Evolutionary conservation across 2,797 vertebrate species (phyloP).

Genomic region (Threskiornis aethiopicus): DNA sequence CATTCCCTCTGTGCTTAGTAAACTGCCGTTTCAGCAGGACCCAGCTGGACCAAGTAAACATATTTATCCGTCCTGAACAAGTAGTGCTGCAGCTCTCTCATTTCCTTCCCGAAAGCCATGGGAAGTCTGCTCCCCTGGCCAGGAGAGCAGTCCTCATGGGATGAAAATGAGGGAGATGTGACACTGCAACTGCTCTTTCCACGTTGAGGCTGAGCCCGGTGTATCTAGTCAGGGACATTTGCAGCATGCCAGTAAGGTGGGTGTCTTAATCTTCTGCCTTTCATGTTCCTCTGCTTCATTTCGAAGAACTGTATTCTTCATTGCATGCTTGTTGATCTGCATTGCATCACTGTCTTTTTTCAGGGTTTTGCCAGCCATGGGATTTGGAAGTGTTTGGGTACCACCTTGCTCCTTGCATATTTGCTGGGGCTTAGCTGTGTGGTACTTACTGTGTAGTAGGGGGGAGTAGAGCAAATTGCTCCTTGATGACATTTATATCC

Average conservation of each 20-base stretch:
- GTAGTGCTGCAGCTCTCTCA: not conserved
- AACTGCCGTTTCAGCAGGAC: not conserved
- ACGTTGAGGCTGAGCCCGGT: not conserved
- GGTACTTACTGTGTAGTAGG: rapidly evolving
- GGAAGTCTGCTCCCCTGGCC: not conserved
- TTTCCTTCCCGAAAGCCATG: not conserved
- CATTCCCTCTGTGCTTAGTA: not conserved
- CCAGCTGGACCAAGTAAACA: not conserved
- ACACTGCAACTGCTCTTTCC: not conserved
- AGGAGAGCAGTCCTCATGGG: not conserved
- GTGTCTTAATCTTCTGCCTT: not conserved
- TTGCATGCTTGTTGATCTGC: rapidly evolving
- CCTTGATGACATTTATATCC: not conserved
- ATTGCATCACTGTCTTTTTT: not conserved
- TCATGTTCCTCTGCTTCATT: not conserved
- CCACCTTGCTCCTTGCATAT: not conserved
- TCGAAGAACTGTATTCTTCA: rapidly evolving
- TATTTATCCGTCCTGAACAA: not conserved
- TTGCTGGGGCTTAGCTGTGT: not conserved
- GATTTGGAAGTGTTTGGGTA: not conserved
- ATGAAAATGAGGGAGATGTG: not conserved
- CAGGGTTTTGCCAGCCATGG: not conserved
- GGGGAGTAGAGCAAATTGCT: not conserved
- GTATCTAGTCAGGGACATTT: not conserved
- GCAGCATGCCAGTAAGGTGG: not conserved